Evolutionary conservation across 1,140 invertebrate species (phyloP).

Genomic region (Sminthurides bifidus): DNA sequence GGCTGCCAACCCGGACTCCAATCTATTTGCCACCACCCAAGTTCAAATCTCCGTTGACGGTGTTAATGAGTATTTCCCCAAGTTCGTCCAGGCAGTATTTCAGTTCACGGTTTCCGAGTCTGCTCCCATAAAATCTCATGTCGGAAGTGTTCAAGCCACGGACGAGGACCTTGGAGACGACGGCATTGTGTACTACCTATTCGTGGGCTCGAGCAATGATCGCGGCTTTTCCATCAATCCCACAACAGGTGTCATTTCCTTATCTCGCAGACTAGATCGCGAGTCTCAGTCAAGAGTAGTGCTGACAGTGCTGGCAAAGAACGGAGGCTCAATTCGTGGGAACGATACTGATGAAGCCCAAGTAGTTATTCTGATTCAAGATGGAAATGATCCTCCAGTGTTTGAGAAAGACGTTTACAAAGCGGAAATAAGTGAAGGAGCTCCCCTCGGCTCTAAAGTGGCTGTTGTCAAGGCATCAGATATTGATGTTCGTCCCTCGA

Average conservation of each 20-base stretch:
- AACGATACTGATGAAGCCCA: constrained; percentile 92
- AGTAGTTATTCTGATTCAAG: constrained; percentile 82
- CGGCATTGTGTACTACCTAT: constrained; percentile 78
- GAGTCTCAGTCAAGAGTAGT: constrained; percentile 83
- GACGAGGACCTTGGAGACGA: constrained; percentile 86
- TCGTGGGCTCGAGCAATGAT: constrained; percentile 85
- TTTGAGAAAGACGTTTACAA: constrained; percentile 66
- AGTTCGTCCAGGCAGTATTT: constrained; percentile 81
- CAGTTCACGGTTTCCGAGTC: constrained; percentile 90
- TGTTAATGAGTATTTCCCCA: constrained; percentile 83
- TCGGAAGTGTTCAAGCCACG: constrained; percentile 75
- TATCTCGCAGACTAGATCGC: constrained; percentile 68
- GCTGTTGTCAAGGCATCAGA: constrained; percentile 72
- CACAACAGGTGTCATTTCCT: constrained; percentile 68
- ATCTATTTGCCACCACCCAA: constrained; percentile 58
- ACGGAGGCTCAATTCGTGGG: constrained; percentile 69
- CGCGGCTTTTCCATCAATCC: constrained; percentile 78
- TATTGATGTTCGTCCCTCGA: constrained; percentile 78
- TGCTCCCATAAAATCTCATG: constrained; percentile 67
- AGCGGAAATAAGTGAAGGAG: constrained; percentile 63
- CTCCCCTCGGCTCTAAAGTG: constrained; percentile 55
- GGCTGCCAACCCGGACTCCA: constrained; percentile 75
- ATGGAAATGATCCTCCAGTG: constrained; percentile 89
- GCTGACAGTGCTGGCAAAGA: constrained; percentile 86
- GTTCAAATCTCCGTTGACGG: constrained; percentile 69